phyloP scores from a whole-genome alignment of 2,113 vertebrate species.

The Macrotis lagotis region DNA sequence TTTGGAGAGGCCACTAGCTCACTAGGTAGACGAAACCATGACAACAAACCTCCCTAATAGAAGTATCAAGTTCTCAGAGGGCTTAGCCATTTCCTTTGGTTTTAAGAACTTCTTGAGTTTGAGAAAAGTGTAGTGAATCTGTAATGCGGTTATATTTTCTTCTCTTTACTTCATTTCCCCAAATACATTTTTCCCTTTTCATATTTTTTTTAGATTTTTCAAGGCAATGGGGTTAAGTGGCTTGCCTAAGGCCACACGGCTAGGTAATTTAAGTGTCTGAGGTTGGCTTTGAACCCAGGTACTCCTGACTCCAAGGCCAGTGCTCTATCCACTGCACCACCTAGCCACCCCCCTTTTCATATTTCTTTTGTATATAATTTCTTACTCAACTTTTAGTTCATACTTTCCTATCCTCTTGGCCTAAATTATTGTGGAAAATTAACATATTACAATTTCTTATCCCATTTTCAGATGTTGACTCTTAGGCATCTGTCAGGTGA shows the following conservation, averaged over 20 bases:
- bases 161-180: fast-evolving
- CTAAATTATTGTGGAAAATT: slow-evolving; percentile 80
- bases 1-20: background rate
- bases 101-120: slow-evolving; percentile 4
- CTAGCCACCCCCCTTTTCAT: no score
- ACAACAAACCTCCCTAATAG: background rate
- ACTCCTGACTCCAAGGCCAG: no score
- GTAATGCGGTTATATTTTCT: background rate
- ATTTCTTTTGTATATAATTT: background rate
- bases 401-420: background rate
- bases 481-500: background rate
- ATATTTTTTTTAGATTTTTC: no score
- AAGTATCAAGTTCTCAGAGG: background rate
- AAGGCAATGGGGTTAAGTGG: no score
- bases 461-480: background rate
- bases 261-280: no score
- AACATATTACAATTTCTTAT: slow-evolving; percentile 80
- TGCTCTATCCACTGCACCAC: no score
- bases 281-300: no score
- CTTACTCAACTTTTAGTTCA: background rate
- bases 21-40: background rate
- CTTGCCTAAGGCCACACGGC: no score
- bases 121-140: slow-evolving; percentile 10
- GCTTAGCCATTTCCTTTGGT: background rate
- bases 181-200: background rate